Conservation (phyloP, 2,888 invertebrate species). For the Chalcis sispes region DNA sequence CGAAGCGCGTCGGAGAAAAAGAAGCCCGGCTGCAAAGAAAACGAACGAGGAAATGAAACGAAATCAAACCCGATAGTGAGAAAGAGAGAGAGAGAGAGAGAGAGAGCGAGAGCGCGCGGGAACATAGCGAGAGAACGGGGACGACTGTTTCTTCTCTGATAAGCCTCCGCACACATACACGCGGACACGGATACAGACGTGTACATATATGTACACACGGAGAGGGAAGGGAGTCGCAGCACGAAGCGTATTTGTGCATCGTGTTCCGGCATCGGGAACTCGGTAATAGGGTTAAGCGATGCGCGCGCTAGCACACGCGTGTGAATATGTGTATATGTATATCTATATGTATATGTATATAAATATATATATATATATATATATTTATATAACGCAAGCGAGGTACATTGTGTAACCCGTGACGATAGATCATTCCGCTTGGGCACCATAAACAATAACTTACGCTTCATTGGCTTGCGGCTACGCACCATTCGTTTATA, state of each 20-base stretch:
- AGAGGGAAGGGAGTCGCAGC: too few species aligned
- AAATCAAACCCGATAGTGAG: too few species aligned
- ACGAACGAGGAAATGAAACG: neutral
- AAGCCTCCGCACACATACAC: slow-evolving; percentile 57
- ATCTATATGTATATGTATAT: too few species aligned
- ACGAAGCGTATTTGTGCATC: slow-evolving; percentile 68
- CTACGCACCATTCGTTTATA: neutral
- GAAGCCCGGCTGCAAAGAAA: neutral
- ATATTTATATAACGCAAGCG: slow-evolving; percentile 69
- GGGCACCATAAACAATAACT: slow-evolving; percentile 73
- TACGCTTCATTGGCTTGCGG: slow-evolving; percentile 58
- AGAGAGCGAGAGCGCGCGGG: neutral
- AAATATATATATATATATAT: too few species aligned
- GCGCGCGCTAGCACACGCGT: slow-evolving; percentile 44
- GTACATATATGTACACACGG: too few species aligned
- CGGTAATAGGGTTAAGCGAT: slow-evolving; percentile 70
- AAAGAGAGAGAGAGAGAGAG: neutral
- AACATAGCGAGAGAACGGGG: slow-evolving; percentile 42
- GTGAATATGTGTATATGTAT: too few species aligned
- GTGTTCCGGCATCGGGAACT: slow-evolving; percentile 72
- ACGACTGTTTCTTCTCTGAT: slow-evolving; percentile 68
- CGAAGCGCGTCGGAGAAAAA: too few species aligned
- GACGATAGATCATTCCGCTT: slow-evolving; percentile 71
- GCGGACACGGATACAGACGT: too few species aligned
- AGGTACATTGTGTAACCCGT: slow-evolving; percentile 68